Conservation (phyloP, 2,797 vertebrate species). For the Potorous gilbertii region DNA sequence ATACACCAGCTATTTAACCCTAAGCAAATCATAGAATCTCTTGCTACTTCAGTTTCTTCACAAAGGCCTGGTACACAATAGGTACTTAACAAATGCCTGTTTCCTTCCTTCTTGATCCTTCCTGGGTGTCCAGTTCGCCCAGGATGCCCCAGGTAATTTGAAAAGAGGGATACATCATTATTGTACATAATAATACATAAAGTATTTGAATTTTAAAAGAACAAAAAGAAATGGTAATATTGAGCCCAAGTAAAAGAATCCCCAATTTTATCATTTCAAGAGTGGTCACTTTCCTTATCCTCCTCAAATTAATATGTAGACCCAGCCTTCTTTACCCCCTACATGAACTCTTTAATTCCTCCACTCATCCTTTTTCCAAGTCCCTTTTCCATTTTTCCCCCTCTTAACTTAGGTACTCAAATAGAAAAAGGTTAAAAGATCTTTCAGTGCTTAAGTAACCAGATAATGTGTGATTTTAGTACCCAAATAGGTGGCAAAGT, state of each 20-base stretch:
- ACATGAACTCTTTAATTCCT: not conserved
- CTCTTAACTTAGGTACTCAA: not conserved
- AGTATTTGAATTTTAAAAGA: not conserved
- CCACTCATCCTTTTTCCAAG: not conserved
- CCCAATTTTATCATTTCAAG: not conserved
- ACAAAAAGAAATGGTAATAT: not conserved
- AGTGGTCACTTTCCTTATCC: not conserved
- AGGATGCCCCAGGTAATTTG: not conserved
- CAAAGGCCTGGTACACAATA: not conserved
- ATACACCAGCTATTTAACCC: not conserved
- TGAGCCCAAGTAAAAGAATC: not conserved
- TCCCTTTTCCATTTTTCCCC: not conserved
- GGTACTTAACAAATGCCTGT: not conserved
- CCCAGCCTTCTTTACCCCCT: not conserved
- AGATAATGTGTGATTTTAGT: not conserved
- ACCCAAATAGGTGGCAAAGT: not conserved
- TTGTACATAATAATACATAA: not conserved
- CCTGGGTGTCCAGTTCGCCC: not conserved
- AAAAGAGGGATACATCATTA: not conserved
- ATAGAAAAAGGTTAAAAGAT: not conserved
- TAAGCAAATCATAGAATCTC: not conserved
- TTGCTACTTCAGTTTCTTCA: not conserved
- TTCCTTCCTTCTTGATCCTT: not conserved
- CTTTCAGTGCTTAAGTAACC: not conserved
- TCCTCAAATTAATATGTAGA: not conserved